Evolutionary conservation across 2,797 vertebrate genomes (phyloP).

Genomic region (Eutrigla gurnardus): DNA sequence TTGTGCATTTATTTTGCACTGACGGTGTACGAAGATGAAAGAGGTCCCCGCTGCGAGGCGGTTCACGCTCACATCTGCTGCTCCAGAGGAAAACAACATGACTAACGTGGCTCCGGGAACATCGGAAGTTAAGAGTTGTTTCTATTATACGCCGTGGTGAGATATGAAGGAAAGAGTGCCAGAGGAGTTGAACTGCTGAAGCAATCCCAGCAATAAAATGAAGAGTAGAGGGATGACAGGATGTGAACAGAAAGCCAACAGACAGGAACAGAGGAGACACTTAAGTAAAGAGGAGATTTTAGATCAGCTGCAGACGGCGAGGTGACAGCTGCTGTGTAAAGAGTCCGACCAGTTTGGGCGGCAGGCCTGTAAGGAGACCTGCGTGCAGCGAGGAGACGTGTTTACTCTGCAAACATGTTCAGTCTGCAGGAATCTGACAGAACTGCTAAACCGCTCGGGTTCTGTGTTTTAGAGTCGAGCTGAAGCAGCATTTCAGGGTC

Average conservation of each 20-base stretch:
- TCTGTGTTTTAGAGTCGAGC: not conserved
- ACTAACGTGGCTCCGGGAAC: not conserved
- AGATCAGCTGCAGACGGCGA: conserved; percentile 20
- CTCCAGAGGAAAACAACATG: conserved; percentile 3
- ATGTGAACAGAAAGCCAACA: not conserved
- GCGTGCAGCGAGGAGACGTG: not conserved
- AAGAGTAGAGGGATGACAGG: not conserved
- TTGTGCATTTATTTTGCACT: conserved; percentile 20
- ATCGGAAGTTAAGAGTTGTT: conserved; percentile 3
- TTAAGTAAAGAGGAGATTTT: not conserved
- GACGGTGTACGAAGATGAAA: conserved; percentile 23
- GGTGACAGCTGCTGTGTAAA: conserved; percentile 33
- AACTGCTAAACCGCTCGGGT: not conserved
- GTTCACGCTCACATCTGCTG: conserved; percentile 20
- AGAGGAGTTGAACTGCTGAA: not conserved
- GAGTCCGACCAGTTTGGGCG: not conserved
- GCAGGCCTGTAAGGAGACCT: not conserved
- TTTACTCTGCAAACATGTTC: conserved; percentile 36
- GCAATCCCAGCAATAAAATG: not conserved
- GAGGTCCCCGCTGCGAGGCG: not conserved
- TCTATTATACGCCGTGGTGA: not conserved
- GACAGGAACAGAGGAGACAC: not conserved
- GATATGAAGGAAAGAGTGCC: not conserved
- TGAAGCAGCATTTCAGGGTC: too few relatives aligned
- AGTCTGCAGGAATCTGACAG: conserved; percentile 3